Base-by-base conservation (phyloP, 23 tunicate genomes). In the Oikopleura dioica region DNA sequence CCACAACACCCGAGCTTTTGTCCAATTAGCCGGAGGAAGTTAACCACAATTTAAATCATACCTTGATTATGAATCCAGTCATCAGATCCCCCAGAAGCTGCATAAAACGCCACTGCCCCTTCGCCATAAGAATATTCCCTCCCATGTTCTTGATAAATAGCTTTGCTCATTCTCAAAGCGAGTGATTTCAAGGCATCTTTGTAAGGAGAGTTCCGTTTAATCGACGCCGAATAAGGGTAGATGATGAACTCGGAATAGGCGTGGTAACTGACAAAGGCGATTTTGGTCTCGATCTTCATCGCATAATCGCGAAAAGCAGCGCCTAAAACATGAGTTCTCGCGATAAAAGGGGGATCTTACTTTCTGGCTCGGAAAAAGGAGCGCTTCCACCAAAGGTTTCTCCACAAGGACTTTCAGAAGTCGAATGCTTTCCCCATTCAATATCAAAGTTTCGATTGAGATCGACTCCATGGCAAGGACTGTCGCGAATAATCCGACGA, bases 61-160 rank as follows among this genome's bases (percentile, higher is more conserved):
- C n/a, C n/a, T n/a, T n/a, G n/a, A n/a, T 44, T 44, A 44, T 72
- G 38, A 51, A 84, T 79, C 76, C 79, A 87, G 76, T 91, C 97
- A 68, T 85, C 92, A 21, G 97, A 91, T 9, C 94, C 94, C 21
- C 97, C 97, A 34, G 97, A 86, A 0, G 97, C 97, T 0, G 78
- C 38, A 87, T 86, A 87, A 69, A 87, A 79, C 1, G 81, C 77
- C 1, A 58, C 78, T n/a, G 69, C 69, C 1, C 95, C 95, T 28
- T 86, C 77, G 1, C 95, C 95, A 37, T 55, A 80, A 59, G 72
- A 76, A 82, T 83, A 87, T 0, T n/a, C 37, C 37, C 35, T 83
- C 26, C 81, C 80, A 50, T 78, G 35, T 34, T 59, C 78, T 1
- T 32, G 36, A 67, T 38, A 1, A 36, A 83, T 44, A 9, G 9